Conservation (phyloP, 2,888 invertebrate species). For the Palloptera scutellata region DNA sequence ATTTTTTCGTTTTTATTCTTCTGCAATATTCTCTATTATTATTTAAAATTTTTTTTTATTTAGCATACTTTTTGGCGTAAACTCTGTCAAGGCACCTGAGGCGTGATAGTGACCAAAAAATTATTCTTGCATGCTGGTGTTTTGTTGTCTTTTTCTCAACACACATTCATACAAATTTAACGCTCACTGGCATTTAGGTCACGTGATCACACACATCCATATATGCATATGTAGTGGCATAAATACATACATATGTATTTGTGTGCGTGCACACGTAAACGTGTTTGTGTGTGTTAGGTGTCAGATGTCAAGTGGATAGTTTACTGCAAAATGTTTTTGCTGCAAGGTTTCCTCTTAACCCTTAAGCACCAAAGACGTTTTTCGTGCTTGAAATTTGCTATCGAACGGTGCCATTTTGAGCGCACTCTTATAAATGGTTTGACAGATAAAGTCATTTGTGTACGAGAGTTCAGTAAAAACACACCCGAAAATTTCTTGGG, state of each 20-base stretch:
- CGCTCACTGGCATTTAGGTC: constrained; percentile 39
- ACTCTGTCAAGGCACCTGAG: constrained; percentile 37
- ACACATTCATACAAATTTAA: constrained; percentile 4
- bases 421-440: too few species aligned
- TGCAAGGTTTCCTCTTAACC: too few species aligned
- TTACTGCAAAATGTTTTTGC: constrained; percentile 31
- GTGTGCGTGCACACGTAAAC: constrained; percentile 5
- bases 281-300: constrained; percentile 22
- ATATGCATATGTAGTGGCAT: constrained; percentile 2
- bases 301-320: constrained; percentile 37
- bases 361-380: too few species aligned
- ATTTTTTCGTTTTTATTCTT: too few species aligned
- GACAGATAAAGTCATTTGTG: too few species aligned
- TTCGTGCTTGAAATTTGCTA: too few species aligned
- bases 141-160: not conserved
- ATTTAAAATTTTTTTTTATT: not conserved
- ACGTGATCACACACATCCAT: constrained; percentile 29
- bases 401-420: too few species aligned
- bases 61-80: constrained; percentile 25
- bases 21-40: not conserved
- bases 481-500: too few species aligned
- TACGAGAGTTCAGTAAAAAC: too few species aligned
- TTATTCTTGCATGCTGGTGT: constrained; percentile 33
- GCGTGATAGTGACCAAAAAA: constrained; percentile 39
- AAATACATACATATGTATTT: too few species aligned